phyloP scores from a whole-genome alignment of 2,888 invertebrate genomes.

The Galeopsomyia nigrocyanea region DNA sequence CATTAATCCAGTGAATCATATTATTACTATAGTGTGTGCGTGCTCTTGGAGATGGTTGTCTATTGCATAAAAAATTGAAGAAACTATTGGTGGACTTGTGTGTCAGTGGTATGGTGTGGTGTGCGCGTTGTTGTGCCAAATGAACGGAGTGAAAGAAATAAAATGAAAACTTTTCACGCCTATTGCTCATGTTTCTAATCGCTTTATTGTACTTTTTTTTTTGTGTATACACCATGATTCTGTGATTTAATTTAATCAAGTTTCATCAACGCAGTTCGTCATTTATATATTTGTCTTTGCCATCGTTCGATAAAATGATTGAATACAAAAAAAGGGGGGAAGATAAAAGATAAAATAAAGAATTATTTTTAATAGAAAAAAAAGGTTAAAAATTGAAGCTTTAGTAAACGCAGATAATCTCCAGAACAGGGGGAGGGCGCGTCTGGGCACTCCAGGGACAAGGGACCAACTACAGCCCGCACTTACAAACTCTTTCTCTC shows the following conservation, averaged over 20 bases:
- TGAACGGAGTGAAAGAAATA: constrained; percentile 26
- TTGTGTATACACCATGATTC: constrained; percentile 45
- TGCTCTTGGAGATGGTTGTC: constrained; percentile 38
- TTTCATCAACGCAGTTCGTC: constrained; percentile 46
- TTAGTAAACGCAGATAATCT: constrained; percentile 60
- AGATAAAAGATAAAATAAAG: constrained; percentile 33
- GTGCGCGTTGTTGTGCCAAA: constrained; percentile 12
- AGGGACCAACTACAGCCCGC: constrained; percentile 69
- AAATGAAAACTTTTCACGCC: constrained; percentile 39
- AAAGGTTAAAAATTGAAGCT: constrained; percentile 42
- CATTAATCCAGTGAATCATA: constrained; percentile 21
- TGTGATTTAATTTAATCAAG: constrained; percentile 34
- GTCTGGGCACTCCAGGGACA: constrained; percentile 69
- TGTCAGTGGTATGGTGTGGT: constrained; percentile 34
- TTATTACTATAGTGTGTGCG: constrained; percentile 30
- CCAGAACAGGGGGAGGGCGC: constrained; percentile 67
- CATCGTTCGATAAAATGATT: constrained; percentile 45
- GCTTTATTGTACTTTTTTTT: constrained; percentile 38
- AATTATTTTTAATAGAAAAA: constrained; percentile 36
- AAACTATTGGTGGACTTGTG: constrained; percentile 46
- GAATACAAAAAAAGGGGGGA: constrained; percentile 16
- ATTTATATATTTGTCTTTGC: constrained; percentile 45
- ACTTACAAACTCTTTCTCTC: constrained; percentile 61
- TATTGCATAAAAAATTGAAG: constrained; percentile 23
- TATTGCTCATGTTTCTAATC: constrained; percentile 37